Base-by-base conservation (phyloP, 2,113 vertebrate species). In the Corapipo altera region DNA sequence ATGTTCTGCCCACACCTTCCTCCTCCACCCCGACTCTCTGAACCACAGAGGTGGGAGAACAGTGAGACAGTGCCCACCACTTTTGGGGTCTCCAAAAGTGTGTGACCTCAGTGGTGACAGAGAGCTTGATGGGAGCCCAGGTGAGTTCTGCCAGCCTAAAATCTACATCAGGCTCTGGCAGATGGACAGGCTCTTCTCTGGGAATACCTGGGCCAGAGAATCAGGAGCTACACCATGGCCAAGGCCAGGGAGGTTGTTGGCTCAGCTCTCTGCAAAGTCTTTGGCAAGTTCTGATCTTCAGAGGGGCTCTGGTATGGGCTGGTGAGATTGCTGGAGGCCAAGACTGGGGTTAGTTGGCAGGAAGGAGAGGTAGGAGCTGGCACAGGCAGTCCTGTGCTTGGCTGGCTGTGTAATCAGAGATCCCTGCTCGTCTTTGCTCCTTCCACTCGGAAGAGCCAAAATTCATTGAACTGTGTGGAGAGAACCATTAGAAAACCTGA, bases 271-370 rank as follows among this genome's bases (percentile, higher is more conserved):
- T 66, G 48, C 9, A 12, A 70, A 86, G 46, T 24, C 52, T 88
- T 90, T 96, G 96, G 92, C 93, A 94, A 71, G 72, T 37, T 77
- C 35, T 89, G 39, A 83, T 49, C 41, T 70, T 79, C 77, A 64
- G 57, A 91, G 71, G 83, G 49, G 44, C 8, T 74, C 82, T 94
- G 92, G 92, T 51, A 57, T 8, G 55, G 61, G 44, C n/a, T 85
- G 66, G 26, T 61, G 62, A 58, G 81, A 21, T 59, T 69, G 13
- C 61, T 87, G 69, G 78, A 81, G 92, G 89, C 93, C 87, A 95
- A 71, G 61, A 6, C 64, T 62, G 67, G 43, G 70, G 57, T 87
- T 51, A 52, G 24, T 54, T 91, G 89, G 92, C 96, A 89, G 72
- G 61, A 27, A 52, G 17, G 48, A 76, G 54, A 43, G 89, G 51